Conservation (phyloP, 2,888 invertebrate genomes). For the Tachina grossa region DNA sequence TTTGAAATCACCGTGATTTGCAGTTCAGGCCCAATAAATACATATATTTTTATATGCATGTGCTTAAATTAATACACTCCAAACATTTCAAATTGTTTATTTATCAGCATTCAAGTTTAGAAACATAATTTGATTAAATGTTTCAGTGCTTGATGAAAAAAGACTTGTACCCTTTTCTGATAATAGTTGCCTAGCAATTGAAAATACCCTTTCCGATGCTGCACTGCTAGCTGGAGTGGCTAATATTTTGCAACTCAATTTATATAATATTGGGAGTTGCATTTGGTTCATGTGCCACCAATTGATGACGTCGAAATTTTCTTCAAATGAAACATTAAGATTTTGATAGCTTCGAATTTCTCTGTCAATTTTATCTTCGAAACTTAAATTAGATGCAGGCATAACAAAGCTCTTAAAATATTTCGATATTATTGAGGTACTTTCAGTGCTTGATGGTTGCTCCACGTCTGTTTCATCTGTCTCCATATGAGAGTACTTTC, state of each 20-base stretch:
- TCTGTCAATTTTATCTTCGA: slow-evolving; percentile 9
- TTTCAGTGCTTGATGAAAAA: not conserved
- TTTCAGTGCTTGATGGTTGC: not conserved
- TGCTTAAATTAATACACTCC: no score
- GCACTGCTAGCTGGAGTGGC: slow-evolving; percentile 58
- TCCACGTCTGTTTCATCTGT: not conserved
- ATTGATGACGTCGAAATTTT: slow-evolving; percentile 55
- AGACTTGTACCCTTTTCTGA: slow-evolving; percentile 24
- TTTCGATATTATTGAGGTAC: not conserved
- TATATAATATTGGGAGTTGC: slow-evolving; percentile 63
- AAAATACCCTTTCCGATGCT: slow-evolving; percentile 54
- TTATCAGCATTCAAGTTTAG: slow-evolving; percentile 4
- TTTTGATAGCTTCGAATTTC: slow-evolving; percentile 60
- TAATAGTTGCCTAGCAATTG: slow-evolving; percentile 53
- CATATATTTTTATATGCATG: no score
- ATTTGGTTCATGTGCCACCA: slow-evolving; percentile 46
- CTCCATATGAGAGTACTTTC: not conserved
- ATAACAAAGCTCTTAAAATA: slow-evolving; percentile 9
- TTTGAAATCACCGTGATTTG: no score
- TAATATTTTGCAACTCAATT: slow-evolving; percentile 65
- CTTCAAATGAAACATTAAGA: slow-evolving; percentile 4
- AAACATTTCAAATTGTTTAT: no score
- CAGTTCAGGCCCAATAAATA: no score
- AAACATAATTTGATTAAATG: slow-evolving; percentile 56
- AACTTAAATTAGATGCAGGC: not conserved